Percentiles rank a stretch among this genome's conserved stretches.
Evolutionary conservation across 2,797 vertebrate species (phyloP).

Genomic region (Rhinatrema bivittatum): DNA sequence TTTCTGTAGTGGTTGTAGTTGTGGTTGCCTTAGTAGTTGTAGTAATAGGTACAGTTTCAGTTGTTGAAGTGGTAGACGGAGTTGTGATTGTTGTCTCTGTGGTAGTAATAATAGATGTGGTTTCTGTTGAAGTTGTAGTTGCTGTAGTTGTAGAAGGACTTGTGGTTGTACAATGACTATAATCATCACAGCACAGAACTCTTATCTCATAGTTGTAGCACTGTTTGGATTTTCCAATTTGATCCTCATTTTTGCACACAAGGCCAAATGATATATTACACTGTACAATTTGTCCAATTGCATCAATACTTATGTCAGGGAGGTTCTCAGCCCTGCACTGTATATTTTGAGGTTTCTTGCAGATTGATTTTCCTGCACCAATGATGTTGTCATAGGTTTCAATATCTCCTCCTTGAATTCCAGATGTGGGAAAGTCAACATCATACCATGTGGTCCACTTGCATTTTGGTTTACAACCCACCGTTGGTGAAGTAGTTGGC

Average conservation of each 20-base stretch:
- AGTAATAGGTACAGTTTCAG: background rate
- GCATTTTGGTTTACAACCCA: background rate
- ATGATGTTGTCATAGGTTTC: constrained; percentile 45
- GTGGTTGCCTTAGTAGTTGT: no score
- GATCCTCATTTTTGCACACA: constrained; percentile 22
- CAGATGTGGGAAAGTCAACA: constrained; percentile 8
- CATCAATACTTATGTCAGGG: background rate
- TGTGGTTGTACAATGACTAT: background rate
- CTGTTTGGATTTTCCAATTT: constrained; percentile 4
- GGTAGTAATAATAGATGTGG: background rate
- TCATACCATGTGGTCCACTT: constrained; percentile 36
- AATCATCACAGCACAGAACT: background rate
- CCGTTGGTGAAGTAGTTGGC: background rate
- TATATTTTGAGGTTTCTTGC: background rate
- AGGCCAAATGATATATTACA: constrained; percentile 8
- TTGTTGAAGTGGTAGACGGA: background rate
- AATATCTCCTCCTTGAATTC: constrained; percentile 27
- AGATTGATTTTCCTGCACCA: constrained; percentile 6
- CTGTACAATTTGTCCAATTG: constrained; percentile 13
- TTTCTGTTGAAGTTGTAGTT: background rate
- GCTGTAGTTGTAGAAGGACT: background rate
- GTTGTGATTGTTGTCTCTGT: rapidly evolving
- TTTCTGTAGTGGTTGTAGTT: background rate
- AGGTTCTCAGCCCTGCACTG: constrained; percentile 26
- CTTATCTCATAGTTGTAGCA: constrained; percentile 24